phyloP scores from a whole-genome alignment of 2,797 vertebrate genomes.

The Chiroxiphia lanceolata region DNA sequence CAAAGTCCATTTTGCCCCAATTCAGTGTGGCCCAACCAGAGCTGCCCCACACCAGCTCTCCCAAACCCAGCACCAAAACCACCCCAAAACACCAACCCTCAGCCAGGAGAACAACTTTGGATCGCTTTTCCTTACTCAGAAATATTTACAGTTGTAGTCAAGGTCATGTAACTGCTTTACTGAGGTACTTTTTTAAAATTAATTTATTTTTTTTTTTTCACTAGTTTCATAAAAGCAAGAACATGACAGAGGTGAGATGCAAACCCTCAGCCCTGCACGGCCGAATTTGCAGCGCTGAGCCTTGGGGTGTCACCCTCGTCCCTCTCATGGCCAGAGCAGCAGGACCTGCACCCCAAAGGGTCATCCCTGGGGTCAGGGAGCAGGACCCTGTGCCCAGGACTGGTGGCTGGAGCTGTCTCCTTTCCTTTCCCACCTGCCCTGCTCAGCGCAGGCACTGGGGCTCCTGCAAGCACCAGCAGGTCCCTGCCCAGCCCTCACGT shows the following conservation, averaged over 20 bases:
- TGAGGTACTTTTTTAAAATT: too few relatives aligned
- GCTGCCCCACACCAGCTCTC: accelerated
- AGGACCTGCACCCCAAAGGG: background rate
- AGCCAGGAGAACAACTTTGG: background rate
- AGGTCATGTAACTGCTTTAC: background rate
- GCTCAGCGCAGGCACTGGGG: background rate
- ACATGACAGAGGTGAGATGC: background rate
- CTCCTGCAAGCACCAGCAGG: accelerated
- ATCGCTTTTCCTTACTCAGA: background rate
- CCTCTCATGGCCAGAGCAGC: background rate
- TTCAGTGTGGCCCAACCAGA: background rate
- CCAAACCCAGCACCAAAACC: background rate
- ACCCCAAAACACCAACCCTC: background rate
- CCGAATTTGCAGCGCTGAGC: background rate
- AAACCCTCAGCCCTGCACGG: background rate
- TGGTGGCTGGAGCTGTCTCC: background rate
- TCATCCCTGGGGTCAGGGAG: background rate
- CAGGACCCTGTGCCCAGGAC: background rate
- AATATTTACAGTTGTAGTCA: background rate
- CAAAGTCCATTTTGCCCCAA: accelerated
- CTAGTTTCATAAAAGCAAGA: background rate
- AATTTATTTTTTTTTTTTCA: background rate
- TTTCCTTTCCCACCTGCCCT: background rate
- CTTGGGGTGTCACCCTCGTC: slow-evolving; percentile 35
- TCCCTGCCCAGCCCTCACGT: background rate